A percentile compares a stretch with the other conserved stretches of the same genome.
phyloP scores from a whole-genome alignment of 2,797 vertebrate species.

The Fratercula arctica region DNA sequence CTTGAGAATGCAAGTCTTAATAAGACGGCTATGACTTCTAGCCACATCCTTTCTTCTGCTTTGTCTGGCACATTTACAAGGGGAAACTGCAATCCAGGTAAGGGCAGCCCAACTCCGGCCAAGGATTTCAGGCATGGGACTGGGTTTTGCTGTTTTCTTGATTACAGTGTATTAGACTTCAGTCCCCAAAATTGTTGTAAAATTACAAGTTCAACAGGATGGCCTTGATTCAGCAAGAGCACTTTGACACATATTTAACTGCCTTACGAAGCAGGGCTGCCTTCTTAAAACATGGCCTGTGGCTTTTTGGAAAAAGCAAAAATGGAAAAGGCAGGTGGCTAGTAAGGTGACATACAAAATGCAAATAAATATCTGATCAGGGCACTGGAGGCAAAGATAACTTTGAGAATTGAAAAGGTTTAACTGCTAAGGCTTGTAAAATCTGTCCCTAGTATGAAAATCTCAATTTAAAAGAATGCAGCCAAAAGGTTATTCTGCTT shows the following conservation, averaged over 20 bases:
- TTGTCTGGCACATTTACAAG: neutral
- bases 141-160: neutral
- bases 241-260: neutral
- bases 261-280: neutral
- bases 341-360: conserved; percentile 18
- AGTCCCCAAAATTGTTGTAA: conserved; percentile 3
- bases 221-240: conserved; percentile 56
- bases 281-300: neutral
- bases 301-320: neutral
- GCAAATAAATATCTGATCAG: neutral
- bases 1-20: neutral
- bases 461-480: conserved; percentile 46
- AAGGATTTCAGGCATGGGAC: neutral
- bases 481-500: conserved; percentile 68
- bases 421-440: conserved; percentile 15
- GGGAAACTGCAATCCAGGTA: neutral
- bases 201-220: conserved; percentile 28
- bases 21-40: neutral
- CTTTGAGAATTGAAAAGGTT: conserved; percentile 17
- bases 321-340: neutral
- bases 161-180: neutral
- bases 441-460: conserved; percentile 30
- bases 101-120: neutral
- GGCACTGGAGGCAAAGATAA: conserved; percentile 39
- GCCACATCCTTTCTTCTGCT: neutral